A percentile compares a stretch with the other conserved stretches of the same genome.
Conservation (phyloP, 2,888 invertebrate species). For the Epirrhoe tristata region DNA sequence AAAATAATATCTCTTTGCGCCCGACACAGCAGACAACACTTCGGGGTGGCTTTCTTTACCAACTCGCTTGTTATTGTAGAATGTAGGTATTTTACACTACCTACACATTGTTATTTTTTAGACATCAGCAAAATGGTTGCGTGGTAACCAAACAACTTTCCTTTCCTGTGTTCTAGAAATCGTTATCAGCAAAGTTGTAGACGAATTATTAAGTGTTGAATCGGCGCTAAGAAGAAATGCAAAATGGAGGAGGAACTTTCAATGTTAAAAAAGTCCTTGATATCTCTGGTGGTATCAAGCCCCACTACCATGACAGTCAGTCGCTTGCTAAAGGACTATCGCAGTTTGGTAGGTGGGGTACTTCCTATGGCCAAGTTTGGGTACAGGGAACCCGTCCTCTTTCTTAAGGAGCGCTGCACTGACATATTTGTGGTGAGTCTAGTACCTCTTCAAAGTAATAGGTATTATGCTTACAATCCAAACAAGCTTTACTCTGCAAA, state of each 20-base stretch:
- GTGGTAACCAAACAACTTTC: not conserved
- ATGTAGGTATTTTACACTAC: not conserved
- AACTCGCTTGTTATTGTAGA: not conserved
- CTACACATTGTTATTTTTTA: not conserved
- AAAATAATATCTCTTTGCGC: too few species aligned
- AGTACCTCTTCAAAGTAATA: too few species aligned
- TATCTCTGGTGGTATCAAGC: constrained; percentile 75
- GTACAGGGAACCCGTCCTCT: constrained; percentile 60
- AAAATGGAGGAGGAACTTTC: constrained; percentile 67
- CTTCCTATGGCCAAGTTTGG: constrained; percentile 66
- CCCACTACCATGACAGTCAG: constrained; percentile 67
- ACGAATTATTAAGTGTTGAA: too few species aligned
- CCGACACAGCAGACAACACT: too few species aligned
- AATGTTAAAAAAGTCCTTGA: constrained; percentile 64
- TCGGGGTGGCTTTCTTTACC: not conserved
- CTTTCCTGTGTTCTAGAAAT: not conserved
- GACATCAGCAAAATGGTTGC: not conserved
- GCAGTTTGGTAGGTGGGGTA: constrained; percentile 62
- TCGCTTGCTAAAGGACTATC: constrained; percentile 68
- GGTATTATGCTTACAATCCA: too few species aligned
- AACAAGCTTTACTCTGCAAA: too few species aligned
- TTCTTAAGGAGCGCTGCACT: constrained; percentile 65
- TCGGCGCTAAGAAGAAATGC: constrained; percentile 23
- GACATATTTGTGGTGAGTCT: constrained; percentile 72
- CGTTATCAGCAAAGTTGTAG: not conserved